Percentiles rank a stretch among this genome's conserved stretches.
phyloP scores from a whole-genome alignment of 2,888 invertebrate species.

The Aethes cnicana region DNA sequence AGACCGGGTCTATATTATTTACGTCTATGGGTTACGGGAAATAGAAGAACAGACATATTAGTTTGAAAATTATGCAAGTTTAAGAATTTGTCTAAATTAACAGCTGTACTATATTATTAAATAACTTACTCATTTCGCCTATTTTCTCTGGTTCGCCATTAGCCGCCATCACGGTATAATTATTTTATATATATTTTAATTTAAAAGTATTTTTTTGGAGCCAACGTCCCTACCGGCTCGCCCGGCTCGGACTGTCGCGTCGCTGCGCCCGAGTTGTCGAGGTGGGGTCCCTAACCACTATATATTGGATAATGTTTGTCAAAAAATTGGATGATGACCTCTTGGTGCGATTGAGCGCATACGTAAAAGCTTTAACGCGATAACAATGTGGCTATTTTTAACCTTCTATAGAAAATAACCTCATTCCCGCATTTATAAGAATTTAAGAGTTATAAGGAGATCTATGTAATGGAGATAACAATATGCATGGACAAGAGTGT shows the following conservation, averaged over 20 bases:
- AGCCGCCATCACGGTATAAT: conserved; percentile 1
- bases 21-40: too few species aligned
- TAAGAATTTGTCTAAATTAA: too few species aligned
- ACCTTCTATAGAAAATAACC: not conserved
- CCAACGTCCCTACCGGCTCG: not conserved
- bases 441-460: not conserved
- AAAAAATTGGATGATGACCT: conserved; percentile 37
- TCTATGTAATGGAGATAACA: not conserved
- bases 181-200: not conserved
- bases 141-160: conserved; percentile 16
- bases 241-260: conserved; percentile 6
- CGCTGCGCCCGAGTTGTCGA: not conserved
- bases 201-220: not conserved
- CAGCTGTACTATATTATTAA: too few species aligned
- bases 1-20: too few species aligned
- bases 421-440: not conserved
- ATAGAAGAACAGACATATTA: too few species aligned
- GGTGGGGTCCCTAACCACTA: conserved; percentile 16
- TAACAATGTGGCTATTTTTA: conserved; percentile 26
- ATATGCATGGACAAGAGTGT: not conserved
- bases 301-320: conserved; percentile 35
- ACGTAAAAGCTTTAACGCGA: conserved; percentile 31
- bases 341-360: conserved; percentile 28
- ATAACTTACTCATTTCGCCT: conserved; percentile 25
- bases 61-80: too few species aligned